A percentile compares a stretch with the other conserved stretches of the same genome.
Conservation (phyloP, 2,888 invertebrate species). For the Aromia moschata region DNA sequence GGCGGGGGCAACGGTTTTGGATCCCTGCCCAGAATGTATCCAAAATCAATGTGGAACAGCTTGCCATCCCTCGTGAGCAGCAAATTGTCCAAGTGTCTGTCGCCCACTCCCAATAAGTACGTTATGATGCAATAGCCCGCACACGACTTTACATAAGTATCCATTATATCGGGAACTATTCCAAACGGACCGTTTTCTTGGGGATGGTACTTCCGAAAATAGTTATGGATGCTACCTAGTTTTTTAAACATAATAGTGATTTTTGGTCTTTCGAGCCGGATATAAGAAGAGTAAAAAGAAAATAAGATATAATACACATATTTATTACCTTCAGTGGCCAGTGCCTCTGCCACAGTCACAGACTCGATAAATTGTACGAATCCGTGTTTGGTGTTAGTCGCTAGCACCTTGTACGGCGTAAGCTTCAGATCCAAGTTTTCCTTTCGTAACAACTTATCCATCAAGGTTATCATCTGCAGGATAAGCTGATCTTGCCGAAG, state of each 20-base stretch:
- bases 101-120: constrained; percentile 96
- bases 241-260: too few relatives aligned
- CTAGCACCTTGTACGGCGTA: constrained; percentile 94
- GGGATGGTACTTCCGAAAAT: constrained; percentile 90
- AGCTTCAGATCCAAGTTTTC: constrained; percentile 97
- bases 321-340: constrained; percentile 76
- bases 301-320: not conserved
- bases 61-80: constrained; percentile 90
- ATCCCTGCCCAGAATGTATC: constrained; percentile 96
- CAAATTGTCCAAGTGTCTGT: constrained; percentile 97
- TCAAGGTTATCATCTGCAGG: constrained; percentile 96
- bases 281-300: not conserved
- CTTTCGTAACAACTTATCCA: constrained; percentile 93
- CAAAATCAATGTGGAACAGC: constrained; percentile 97
- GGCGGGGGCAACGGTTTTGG: constrained; percentile 99
- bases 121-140: constrained; percentile 99
- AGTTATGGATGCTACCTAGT: constrained; percentile 92
- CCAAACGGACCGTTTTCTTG: constrained; percentile 89
- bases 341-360: constrained; percentile 89
- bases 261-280: not conserved
- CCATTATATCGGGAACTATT: constrained; percentile 94
- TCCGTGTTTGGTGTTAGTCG: constrained; percentile 95
- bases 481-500: constrained; percentile 97
- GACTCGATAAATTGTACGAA: constrained; percentile 97
- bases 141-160: constrained; percentile 94